Conservation (phyloP, 2,113 vertebrate genomes). For the Gallinago media region DNA sequence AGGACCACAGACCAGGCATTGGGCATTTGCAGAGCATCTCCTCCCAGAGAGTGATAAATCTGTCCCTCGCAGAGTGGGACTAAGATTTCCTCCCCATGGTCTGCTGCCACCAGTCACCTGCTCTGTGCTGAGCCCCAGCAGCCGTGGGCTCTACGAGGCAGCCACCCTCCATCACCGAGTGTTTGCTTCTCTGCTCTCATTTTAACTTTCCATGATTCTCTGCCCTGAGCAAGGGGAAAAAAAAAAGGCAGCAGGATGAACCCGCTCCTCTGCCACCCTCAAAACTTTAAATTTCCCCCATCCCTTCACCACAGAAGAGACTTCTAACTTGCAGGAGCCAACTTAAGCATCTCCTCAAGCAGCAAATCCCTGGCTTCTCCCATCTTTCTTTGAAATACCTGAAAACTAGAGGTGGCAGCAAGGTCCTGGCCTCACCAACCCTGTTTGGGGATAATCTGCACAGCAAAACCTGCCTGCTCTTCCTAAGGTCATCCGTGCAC, state of each 20-base stretch:
- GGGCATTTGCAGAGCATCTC: not conserved
- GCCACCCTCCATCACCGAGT: rapidly evolving
- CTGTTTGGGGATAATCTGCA: rapidly evolving
- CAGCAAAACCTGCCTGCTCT: not conserved
- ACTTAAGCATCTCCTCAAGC: rapidly evolving
- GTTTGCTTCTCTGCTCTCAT: not conserved
- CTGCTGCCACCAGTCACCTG: not conserved
- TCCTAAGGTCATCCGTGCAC: not conserved
- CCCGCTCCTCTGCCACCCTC: not conserved
- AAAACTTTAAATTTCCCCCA: rapidly evolving
- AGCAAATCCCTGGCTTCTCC: not conserved
- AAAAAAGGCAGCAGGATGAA: not conserved
- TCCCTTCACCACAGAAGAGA: rapidly evolving
- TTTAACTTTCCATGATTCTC: not conserved
- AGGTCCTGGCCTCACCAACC: not conserved
- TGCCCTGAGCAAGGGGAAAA: not conserved
- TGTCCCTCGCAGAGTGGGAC: not conserved
- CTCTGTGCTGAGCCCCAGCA: not conserved
- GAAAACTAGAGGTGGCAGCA: not conserved
- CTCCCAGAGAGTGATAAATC: not conserved
- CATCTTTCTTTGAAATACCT: not conserved
- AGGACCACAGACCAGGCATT: not conserved
- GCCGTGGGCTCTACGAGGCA: not conserved
- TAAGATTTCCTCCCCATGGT: not conserved
- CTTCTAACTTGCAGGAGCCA: not conserved